Conservation (phyloP, 2,797 vertebrate species). For the Pseudochirops cupreus region DNA sequence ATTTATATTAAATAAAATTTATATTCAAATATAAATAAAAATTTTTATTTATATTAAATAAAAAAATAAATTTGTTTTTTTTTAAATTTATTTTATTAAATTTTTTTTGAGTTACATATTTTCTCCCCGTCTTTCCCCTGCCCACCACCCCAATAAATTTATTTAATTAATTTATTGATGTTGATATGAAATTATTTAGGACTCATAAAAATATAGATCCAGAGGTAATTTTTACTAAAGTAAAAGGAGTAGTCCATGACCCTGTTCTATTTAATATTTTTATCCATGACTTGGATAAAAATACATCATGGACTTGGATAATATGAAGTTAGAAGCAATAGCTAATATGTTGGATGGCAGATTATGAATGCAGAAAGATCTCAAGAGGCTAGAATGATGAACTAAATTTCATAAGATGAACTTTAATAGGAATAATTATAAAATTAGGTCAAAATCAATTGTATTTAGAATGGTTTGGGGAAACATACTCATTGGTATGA, state of each 20-base stretch:
- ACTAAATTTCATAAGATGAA: neutral
- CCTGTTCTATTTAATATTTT: neutral
- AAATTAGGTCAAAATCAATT: neutral
- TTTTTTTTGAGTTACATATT: too few species aligned
- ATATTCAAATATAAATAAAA: too few species aligned
- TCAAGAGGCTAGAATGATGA: neutral
- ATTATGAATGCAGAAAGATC: neutral
- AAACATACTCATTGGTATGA: neutral
- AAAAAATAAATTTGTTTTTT: too few species aligned
- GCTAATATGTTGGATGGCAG: neutral
- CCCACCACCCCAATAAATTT: too few species aligned
- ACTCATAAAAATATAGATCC: neutral
- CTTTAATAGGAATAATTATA: neutral
- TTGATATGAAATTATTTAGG: neutral
- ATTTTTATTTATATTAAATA: too few species aligned
- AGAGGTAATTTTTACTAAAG: neutral
- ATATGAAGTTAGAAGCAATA: neutral
- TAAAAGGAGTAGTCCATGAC: neutral
- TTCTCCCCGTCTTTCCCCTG: too few species aligned
- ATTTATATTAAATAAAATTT: too few species aligned
- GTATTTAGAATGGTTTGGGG: neutral
- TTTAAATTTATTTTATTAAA: too few species aligned
- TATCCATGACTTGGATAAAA: neutral
- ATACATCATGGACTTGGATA: neutral
- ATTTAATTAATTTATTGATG: neutral